Evolutionary conservation across 2,888 invertebrate genomes (phyloP), one percentile per base, ranked within the genome.

Genomic region (Harpalus rubripes): DNA sequence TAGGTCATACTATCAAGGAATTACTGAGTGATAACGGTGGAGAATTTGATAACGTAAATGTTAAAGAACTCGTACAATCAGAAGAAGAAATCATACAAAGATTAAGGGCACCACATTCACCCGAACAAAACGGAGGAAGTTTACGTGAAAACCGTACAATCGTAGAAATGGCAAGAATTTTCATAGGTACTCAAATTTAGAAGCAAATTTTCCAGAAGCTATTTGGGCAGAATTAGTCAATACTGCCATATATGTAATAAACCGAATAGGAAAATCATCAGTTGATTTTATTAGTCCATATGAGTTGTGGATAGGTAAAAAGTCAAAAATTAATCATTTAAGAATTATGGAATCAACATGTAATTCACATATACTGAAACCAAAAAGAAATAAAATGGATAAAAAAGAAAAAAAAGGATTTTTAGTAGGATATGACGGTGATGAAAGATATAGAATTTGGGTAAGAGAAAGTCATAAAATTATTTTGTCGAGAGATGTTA

Each of bases 1-100:
- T 76, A 61, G 87, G 88, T 12, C 87, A 89, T 86, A 84, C 85
- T 8, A 86, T 89, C 7, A 87, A 87, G 81, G 88, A 89, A 81
- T 80, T 89, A 26, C 74, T 88, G 18, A 89, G 87, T 85, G 89
- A 89, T 80, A 89, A 88, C 86, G 88, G 88, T 10, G 87, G 87
- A 52, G 88, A 89, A 86, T 89, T 89, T 76, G 88, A 88, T 81
- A 88, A 88, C 61, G 84, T 86, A 81, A 87, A 87, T 26, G 86
- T 88, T 15, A 76, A 86, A 82, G 58, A 85, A 56, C 87, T 89
- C 82, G 72, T 88, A 56, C 65, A 59, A 12, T 32, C 16, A 65
- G 85, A 84, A 26, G 88, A n/a, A n/a, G 88, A 39, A 87, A 32
- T 86, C 18, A 52, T 86, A n/a, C n/a, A 86, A 79, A 81, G 87